phyloP scores from a whole-genome alignment of 2,113 vertebrate genomes.

The Heterotis niloticus region DNA sequence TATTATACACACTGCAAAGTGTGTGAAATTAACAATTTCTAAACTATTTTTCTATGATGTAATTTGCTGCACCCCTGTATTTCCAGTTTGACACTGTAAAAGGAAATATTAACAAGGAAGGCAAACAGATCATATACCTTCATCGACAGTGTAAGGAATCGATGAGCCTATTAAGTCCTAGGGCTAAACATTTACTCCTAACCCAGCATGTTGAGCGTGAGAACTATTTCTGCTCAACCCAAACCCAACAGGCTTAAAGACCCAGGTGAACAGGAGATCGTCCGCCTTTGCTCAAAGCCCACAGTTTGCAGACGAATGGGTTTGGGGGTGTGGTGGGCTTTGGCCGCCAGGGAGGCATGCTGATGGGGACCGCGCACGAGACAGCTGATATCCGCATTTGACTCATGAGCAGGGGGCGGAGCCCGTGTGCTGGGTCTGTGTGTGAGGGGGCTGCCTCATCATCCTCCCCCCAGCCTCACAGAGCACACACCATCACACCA shows the following conservation, averaged over 20 bases:
- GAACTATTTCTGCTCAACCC: not conserved
- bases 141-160: not conserved
- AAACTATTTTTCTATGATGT: too few relatives aligned
- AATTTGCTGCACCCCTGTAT: too few relatives aligned
- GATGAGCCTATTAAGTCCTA: not conserved
- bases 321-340: not conserved
- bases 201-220: not conserved
- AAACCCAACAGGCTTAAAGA: not conserved
- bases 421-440: too few relatives aligned
- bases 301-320: constrained; percentile 1
- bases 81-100: too few relatives aligned
- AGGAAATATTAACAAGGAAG: not conserved
- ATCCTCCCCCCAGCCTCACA: too few relatives aligned
- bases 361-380: too few relatives aligned
- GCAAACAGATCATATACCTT: not conserved
- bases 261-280: constrained; percentile 6
- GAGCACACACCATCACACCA: too few relatives aligned
- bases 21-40: too few relatives aligned
- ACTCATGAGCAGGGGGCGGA: too few relatives aligned
- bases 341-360: not conserved
- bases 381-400: too few relatives aligned
- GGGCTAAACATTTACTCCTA: not conserved
- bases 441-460: too few relatives aligned
- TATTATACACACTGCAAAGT: not conserved
- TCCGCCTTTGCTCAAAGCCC: not conserved